Conservation (phyloP, 1,140 invertebrate genomes). For the Euwallacea similis region DNA sequence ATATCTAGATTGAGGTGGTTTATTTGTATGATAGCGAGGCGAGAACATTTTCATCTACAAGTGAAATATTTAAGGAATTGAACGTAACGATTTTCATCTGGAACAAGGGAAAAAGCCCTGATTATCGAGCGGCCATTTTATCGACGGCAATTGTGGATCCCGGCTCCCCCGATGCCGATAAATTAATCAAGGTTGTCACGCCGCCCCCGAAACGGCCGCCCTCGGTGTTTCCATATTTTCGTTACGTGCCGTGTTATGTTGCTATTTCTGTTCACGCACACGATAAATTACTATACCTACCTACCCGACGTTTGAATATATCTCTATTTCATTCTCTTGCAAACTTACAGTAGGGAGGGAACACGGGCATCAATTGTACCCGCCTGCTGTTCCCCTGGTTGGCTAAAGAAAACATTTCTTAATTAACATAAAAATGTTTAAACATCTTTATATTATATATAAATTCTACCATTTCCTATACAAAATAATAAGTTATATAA, state of each 20-base stretch:
- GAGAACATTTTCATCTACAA: background rate
- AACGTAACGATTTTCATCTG: too few relatives aligned
- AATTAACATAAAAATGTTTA: too few relatives aligned
- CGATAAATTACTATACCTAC: background rate
- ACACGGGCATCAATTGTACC: too few relatives aligned
- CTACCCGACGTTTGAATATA: background rate
- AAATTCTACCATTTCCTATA: too few relatives aligned
- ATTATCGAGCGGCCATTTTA: conserved; percentile 37
- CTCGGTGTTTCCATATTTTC: conserved; percentile 22
- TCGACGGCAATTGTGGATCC: conserved; percentile 37
- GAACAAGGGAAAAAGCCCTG: background rate
- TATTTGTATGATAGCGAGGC: too few relatives aligned
- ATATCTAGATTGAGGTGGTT: too few relatives aligned
- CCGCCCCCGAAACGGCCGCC: conserved; percentile 14
- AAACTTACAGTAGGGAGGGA: too few relatives aligned
- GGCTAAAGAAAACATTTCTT: too few relatives aligned
- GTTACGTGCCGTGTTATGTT: conserved; percentile 8
- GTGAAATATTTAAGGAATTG: too few relatives aligned
- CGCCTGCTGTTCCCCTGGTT: too few relatives aligned
- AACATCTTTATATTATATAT: too few relatives aligned
- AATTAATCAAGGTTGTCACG: conserved; percentile 34
- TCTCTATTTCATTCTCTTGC: background rate
- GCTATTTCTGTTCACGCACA: conserved; percentile 9
- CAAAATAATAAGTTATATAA: too few relatives aligned
- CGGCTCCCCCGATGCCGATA: conserved; percentile 41